Evolutionary conservation across 2,113 vertebrate genomes (phyloP), one percentile per base, ranked within the genome.

Genomic region (Syrmaticus mikado): DNA sequence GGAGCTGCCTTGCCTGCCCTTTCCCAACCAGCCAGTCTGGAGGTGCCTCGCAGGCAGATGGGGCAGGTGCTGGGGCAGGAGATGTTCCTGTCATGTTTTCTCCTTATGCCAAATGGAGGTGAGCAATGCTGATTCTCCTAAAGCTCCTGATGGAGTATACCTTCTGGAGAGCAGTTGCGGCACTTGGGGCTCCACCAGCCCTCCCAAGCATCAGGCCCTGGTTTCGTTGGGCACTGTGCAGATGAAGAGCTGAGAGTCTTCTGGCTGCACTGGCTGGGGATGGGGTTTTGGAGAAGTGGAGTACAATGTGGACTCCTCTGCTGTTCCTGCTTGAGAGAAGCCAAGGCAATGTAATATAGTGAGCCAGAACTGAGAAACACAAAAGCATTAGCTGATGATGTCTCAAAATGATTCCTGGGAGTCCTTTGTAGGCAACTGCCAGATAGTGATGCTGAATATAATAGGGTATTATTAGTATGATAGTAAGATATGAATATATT

Each of bases 41-140:
- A 68, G 43, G n/a, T 38, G n/a, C 61, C 65, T 45, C 34, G 38
- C 81, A 86, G 36, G 12, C 41, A 84, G 74, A 40, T 46, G 28
- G 14, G 41, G 57, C 41, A 67, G 57, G 16, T 50, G n/a, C 28
- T 60, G 71, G 14, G 68, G 4, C 10, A 76, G 46, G 36, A 64
- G 19, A 6, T 34, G 3, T 41, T 68, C 13, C 24, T 32, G 64
- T 36, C 67, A 6, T 38, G 12, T 34, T 79, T 32, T 87, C 85
- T 48, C 41, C 28, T 72, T 34, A 13, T 48, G 46, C 48, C 48
- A 55, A 25, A 52, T 28, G 38, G 38, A 78, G 11, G 9, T 17
- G 15, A 60, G 52, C 1, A 0, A 34, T 65, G 57, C 10, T 41
- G 46, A 24, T 20, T 66, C 12, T 64, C 0, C 0, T 36, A 53